Evolutionary conservation across 2,797 vertebrate genomes (phyloP).

Genomic region (Muraenolepis orangiensis): DNA sequence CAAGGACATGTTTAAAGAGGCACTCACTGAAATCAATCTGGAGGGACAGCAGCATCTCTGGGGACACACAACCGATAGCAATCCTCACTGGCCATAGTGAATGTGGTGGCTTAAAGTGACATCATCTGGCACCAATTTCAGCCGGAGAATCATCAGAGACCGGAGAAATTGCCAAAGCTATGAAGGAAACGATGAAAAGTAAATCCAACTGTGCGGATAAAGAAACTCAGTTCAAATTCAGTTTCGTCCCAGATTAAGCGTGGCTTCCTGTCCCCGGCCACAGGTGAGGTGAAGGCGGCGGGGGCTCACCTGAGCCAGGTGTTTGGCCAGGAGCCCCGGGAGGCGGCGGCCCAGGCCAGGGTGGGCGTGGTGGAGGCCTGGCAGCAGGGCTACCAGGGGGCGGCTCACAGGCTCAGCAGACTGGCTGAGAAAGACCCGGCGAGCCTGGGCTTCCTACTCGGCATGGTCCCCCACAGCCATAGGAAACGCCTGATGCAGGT

Average conservation of each 20-base stretch:
- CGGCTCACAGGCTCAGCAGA: conserved; percentile 73
- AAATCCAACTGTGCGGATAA: not conserved
- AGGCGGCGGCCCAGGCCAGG: conserved; percentile 74
- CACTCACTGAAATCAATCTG: not conserved
- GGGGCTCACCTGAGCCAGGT: conserved; percentile 70
- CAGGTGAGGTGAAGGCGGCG: conserved; percentile 80
- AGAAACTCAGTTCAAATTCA: not conserved
- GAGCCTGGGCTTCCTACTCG: conserved; percentile 77
- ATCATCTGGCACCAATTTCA: too few relatives aligned
- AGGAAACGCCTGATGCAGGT: conserved; percentile 80
- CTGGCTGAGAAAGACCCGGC: conserved; percentile 74
- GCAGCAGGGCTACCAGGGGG: conserved; percentile 65
- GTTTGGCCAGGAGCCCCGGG: conserved; percentile 72
- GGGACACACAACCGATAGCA: not conserved
- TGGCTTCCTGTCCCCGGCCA: conserved; percentile 33
- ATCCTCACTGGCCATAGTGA: not conserved
- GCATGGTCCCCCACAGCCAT: conserved; percentile 73
- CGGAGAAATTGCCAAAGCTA: too few relatives aligned
- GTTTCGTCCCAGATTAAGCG: not conserved
- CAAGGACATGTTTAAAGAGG: not conserved
- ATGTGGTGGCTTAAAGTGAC: not conserved
- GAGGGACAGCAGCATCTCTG: not conserved
- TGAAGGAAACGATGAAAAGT: not conserved
- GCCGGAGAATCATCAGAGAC: too few relatives aligned
- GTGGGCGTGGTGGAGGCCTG: conserved; percentile 82